Evolutionary conservation across 2,888 invertebrate genomes (phyloP).

Genomic region (Heteromyza rotundicornis): DNA sequence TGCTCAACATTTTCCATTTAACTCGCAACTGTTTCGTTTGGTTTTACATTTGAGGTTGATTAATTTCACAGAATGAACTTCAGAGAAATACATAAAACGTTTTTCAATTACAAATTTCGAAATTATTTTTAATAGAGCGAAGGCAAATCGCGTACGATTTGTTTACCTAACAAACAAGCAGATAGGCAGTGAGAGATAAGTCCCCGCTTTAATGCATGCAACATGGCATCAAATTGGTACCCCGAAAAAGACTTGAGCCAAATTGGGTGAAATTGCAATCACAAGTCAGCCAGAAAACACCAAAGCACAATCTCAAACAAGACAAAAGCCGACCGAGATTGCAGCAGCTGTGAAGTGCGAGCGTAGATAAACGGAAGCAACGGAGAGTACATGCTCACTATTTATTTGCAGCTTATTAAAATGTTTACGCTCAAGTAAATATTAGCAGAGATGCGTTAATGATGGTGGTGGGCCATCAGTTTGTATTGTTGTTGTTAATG

Average conservation of each 20-base stretch:
- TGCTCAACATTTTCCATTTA: too few relatives aligned
- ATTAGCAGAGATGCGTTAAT: constrained; percentile 46
- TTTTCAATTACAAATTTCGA: too few relatives aligned
- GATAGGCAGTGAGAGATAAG: too few relatives aligned
- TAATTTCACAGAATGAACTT: too few relatives aligned
- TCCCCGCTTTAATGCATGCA: too few relatives aligned
- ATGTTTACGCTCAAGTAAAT: constrained; percentile 51
- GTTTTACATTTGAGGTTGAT: too few relatives aligned
- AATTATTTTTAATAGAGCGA: too few relatives aligned
- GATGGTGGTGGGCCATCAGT: background rate
- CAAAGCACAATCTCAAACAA: constrained; percentile 31
- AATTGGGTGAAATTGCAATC: background rate
- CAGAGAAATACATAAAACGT: too few relatives aligned
- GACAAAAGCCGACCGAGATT: constrained; percentile 37
- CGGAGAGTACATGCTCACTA: background rate
- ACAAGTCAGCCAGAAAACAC: constrained; percentile 13
- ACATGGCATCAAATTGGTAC: too few relatives aligned
- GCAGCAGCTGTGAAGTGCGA: constrained; percentile 52
- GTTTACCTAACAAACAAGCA: too few relatives aligned
- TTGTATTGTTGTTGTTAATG: background rate
- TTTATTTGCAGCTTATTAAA: constrained; percentile 53
- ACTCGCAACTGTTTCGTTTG: too few relatives aligned
- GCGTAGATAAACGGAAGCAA: constrained; percentile 15
- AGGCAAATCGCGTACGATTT: too few relatives aligned
- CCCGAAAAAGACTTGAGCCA: background rate